Evolutionary conservation across 2,113 vertebrate species (phyloP).

Genomic region (Chaetorhynchus papuensis): DNA sequence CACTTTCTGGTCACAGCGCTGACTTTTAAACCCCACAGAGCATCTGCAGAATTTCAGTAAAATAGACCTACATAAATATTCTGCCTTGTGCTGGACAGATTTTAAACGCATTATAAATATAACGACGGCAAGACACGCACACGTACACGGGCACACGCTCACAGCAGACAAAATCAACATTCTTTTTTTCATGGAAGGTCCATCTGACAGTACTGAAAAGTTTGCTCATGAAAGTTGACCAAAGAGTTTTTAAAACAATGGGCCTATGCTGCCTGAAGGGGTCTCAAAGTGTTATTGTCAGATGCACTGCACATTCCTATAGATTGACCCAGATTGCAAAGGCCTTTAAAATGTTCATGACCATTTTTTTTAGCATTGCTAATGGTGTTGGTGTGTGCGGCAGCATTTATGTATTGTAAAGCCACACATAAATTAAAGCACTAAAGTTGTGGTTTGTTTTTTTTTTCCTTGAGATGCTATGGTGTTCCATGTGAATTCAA

Average conservation of each 20-base stretch:
- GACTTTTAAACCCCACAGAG: conserved; percentile 99
- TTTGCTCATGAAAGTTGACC: background rate
- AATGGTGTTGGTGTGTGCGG: background rate
- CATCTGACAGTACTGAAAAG: background rate
- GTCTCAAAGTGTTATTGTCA: background rate
- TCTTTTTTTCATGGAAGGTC: background rate
- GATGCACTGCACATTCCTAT: background rate
- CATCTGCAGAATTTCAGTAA: conserved; percentile 99
- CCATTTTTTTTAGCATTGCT: background rate
- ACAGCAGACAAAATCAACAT: background rate
- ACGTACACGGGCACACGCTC: background rate
- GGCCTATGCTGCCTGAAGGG: background rate
- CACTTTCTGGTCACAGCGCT: conserved; percentile 99
- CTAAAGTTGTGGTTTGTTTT: background rate
- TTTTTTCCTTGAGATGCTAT: background rate
- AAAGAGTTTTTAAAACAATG: background rate
- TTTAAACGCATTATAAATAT: conserved; percentile 61
- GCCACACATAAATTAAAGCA: background rate
- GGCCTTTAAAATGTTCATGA: background rate
- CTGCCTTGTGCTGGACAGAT: conserved; percentile 64
- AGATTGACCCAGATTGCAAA: background rate
- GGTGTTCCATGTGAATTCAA: background rate
- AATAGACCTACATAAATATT: conserved; percentile 82
- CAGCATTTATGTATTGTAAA: background rate
- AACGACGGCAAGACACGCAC: conserved; percentile 29